Percentiles rank a stretch among this genome's conserved stretches.
Evolutionary conservation across 2,888 invertebrate species (phyloP).

Genomic region (Galerucella nymphaeae): DNA sequence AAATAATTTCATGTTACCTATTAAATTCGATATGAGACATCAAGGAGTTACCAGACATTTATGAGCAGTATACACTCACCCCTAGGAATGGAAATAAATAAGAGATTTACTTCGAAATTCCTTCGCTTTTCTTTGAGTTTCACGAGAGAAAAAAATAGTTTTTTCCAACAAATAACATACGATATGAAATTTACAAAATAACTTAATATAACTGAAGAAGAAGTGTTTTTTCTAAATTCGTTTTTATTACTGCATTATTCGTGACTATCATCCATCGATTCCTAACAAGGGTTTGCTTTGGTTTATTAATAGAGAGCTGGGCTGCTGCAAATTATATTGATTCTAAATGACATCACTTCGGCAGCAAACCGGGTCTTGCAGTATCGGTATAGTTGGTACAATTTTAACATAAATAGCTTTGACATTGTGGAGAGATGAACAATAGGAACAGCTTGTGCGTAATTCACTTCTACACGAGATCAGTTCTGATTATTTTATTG

Average conservation of each 20-base stretch:
- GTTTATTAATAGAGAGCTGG: too few species aligned
- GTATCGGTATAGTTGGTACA: not conserved
- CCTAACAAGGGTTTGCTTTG: too few species aligned
- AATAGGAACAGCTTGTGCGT: not conserved
- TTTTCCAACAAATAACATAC: too few species aligned
- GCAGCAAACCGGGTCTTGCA: not conserved
- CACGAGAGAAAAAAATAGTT: too few species aligned
- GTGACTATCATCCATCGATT: too few species aligned
- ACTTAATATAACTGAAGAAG: too few species aligned
- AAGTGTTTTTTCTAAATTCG: too few species aligned
- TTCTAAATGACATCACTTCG: too few species aligned
- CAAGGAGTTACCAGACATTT: not conserved
- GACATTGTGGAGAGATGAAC: not conserved
- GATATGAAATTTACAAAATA: too few species aligned
- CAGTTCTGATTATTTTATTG: slow-evolving; percentile 1
- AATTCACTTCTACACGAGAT: slow-evolving; percentile 2
- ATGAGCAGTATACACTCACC: not conserved
- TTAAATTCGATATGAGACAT: slow-evolving; percentile 10
- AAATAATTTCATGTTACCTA: not conserved
- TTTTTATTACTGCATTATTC: too few species aligned
- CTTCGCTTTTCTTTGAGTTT: too few species aligned
- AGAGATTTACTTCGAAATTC: not conserved
- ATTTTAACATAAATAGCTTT: not conserved
- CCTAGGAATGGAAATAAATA: not conserved
- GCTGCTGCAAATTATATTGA: too few species aligned